Conservation (phyloP, 2,113 vertebrate genomes). For the Porphyrio hochstetteri region DNA sequence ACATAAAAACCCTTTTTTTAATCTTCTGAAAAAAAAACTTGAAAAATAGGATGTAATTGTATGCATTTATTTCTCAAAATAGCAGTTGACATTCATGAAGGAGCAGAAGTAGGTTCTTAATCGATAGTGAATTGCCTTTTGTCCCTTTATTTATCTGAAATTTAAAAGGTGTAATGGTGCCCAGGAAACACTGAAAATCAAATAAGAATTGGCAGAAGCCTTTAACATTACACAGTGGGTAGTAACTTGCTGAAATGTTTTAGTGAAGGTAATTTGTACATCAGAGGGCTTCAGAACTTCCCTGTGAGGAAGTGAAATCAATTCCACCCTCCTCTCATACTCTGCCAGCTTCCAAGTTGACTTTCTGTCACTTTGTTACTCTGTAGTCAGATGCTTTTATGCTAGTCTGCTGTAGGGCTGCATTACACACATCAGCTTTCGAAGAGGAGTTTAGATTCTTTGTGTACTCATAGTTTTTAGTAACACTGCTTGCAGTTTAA, state of each 20-base stretch:
- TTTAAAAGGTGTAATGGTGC: not conserved
- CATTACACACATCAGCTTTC: not conserved
- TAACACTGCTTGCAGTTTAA: not conserved
- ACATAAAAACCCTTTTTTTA: not conserved
- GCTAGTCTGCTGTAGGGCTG: not conserved
- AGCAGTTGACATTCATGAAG: not conserved
- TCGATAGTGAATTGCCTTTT: not conserved
- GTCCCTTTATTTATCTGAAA: not conserved
- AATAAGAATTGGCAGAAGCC: not conserved
- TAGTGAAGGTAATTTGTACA: not conserved
- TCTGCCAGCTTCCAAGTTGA: not conserved
- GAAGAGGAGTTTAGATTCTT: not conserved
- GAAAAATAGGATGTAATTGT: not conserved
- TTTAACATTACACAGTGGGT: not conserved
- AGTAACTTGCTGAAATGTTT: not conserved
- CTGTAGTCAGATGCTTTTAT: not conserved
- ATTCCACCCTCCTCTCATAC: not conserved
- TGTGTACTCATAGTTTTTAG: not conserved
- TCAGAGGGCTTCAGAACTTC: not conserved
- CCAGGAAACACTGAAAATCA: not conserved
- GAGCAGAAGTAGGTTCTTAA: not conserved
- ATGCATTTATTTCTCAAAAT: not conserved
- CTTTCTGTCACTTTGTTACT: not conserved
- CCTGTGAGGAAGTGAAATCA: not conserved
- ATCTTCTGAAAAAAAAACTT: not conserved